Evolutionary conservation across 2,888 invertebrate species (phyloP).

Genomic region (Nemurella pictetii): DNA sequence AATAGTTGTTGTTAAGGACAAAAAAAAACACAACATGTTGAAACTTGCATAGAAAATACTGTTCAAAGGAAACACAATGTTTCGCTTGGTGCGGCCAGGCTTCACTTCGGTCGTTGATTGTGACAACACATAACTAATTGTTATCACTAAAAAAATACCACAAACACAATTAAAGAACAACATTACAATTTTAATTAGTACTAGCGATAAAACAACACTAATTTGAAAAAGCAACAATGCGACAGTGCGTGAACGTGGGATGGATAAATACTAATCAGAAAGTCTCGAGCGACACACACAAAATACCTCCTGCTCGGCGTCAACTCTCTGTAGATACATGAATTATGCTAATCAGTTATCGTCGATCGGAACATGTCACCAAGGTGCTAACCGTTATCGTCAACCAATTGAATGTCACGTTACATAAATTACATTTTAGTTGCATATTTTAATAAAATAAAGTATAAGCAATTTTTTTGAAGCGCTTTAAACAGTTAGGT

Average conservation of each 20-base stretch:
- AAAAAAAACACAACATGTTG: not conserved
- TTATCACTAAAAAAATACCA: not conserved
- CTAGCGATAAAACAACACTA: not conserved
- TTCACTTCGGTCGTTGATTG: not conserved
- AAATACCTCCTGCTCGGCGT: not conserved
- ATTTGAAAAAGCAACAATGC: not conserved
- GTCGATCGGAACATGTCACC: not conserved
- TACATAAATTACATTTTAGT: not conserved
- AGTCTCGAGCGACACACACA: not conserved
- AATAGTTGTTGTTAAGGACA: not conserved
- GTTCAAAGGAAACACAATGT: not conserved
- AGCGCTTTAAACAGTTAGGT: no score
- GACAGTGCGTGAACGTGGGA: not conserved
- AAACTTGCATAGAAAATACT: constrained; percentile 19
- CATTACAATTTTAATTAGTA: not conserved
- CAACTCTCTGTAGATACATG: not conserved
- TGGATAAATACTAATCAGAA: not conserved
- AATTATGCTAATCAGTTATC: not conserved
- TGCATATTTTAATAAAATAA: no score
- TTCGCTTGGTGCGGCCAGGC: not conserved
- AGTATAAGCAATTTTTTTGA: no score
- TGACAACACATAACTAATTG: not conserved
- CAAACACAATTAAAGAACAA: not conserved
- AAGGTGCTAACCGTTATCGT: not conserved
- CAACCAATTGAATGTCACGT: not conserved